phyloP scores from a whole-genome alignment of 2,888 invertebrate genomes.

The Pollenia griseotomentosa region DNA sequence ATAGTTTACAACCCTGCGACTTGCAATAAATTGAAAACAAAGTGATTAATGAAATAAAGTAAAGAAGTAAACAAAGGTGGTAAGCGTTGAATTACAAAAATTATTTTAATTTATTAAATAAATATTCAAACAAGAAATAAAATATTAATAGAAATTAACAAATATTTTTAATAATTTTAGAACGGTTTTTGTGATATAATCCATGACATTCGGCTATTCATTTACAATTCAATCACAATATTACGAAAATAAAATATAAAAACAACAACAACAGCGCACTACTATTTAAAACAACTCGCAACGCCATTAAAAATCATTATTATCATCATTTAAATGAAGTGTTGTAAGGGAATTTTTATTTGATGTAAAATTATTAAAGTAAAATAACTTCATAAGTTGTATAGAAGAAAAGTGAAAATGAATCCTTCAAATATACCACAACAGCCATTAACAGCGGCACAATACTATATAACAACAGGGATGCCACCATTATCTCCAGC shows the following conservation, averaged over 20 bases:
- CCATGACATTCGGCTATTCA: slow-evolving; percentile 38
- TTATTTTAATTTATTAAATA: not conserved
- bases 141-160: not conserved
- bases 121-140: not conserved
- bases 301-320: slow-evolving; percentile 67
- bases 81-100: slow-evolving; percentile 47
- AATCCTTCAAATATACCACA: slow-evolving; percentile 60
- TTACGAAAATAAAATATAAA: slow-evolving; percentile 28
- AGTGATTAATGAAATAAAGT: slow-evolving; percentile 11
- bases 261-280: slow-evolving; percentile 50
- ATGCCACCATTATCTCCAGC: slow-evolving; percentile 58
- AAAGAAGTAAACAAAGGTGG: not conserved
- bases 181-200: slow-evolving; percentile 48
- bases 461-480: slow-evolving; percentile 63
- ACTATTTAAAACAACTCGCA: slow-evolving; percentile 62
- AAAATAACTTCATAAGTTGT: not conserved
- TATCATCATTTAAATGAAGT: slow-evolving; percentile 47
- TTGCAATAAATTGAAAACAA: slow-evolving; percentile 56
- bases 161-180: slow-evolving; percentile 27
- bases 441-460: slow-evolving; percentile 40
- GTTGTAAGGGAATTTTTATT: slow-evolving; percentile 49
- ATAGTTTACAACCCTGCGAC: slow-evolving; percentile 48
- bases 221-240: slow-evolving; percentile 64
- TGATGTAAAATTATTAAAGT: not conserved
- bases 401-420: slow-evolving; percentile 38